These are phyloP conservation scores for Lepas anatifera DNA, from an alignment of 2,888 invertebrate genomes.

Conservation along the genomic window DNA sequence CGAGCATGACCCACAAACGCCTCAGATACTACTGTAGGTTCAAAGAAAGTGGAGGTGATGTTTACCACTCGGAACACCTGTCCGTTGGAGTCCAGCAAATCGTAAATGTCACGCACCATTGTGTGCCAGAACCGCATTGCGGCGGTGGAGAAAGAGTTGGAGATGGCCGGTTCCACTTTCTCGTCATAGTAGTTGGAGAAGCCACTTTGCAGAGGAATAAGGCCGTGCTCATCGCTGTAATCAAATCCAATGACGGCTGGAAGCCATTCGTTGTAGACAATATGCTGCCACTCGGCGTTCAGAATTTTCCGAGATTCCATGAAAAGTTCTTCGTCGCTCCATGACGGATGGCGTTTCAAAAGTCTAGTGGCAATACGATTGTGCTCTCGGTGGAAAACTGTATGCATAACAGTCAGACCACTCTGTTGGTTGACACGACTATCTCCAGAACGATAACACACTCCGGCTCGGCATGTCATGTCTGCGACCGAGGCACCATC, in stretches of 20 bases:
- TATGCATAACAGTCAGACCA: slow-evolving; percentile 57
- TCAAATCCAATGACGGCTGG: slow-evolving; percentile 41
- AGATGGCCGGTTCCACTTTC: slow-evolving; percentile 15
- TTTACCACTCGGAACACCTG: neutral
- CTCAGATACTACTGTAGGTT: neutral
- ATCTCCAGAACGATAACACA: slow-evolving; percentile 32
- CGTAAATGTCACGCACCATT: slow-evolving; percentile 18
- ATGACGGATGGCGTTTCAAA: slow-evolving; percentile 35
- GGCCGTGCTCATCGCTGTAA: neutral
- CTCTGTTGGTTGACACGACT: slow-evolving; percentile 44
- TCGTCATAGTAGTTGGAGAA: slow-evolving; percentile 18
- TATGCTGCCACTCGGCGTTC: slow-evolving; percentile 41
- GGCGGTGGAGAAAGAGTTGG: slow-evolving; percentile 19
- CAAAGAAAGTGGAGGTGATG: neutral
- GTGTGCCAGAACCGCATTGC: slow-evolving; percentile 23
- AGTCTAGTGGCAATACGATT: slow-evolving; percentile 38
- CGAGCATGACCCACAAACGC: neutral
- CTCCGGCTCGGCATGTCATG: neutral
- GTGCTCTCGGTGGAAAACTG: slow-evolving; percentile 44
- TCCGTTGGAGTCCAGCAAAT: neutral
- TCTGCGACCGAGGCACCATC: neutral
- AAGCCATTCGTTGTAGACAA: slow-evolving; percentile 43
- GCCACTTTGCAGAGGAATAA: neutral
- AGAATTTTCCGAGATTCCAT: slow-evolving; percentile 41
- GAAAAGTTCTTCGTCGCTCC: slow-evolving; percentile 41